Conservation (phyloP, 2,888 invertebrate species). For the Blastobasis lacticolella region DNA sequence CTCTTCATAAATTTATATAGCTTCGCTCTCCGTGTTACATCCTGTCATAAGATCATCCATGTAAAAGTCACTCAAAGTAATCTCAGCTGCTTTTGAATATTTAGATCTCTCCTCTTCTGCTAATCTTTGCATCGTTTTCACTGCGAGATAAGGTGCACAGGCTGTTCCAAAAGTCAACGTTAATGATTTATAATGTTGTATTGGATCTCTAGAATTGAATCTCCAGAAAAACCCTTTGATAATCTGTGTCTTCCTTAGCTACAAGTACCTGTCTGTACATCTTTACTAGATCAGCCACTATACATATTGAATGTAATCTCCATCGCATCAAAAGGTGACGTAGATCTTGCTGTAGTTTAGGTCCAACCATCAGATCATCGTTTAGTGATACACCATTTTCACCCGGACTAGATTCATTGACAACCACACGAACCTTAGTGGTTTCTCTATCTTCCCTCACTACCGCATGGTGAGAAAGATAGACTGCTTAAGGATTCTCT, state of each 20-base stretch:
- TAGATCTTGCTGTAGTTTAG: constrained; percentile 16
- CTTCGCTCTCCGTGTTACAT: no score
- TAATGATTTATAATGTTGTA: no score
- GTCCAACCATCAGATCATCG: constrained; percentile 15
- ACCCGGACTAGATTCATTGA: constrained; percentile 13
- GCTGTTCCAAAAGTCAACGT: no score
- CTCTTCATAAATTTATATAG: no score
- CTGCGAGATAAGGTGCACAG: no score
- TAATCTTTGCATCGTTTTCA: no score
- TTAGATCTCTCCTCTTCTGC: no score
- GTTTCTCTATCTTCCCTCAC: constrained; percentile 14
- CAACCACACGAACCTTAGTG: constrained; percentile 16
- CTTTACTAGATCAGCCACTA: constrained; percentile 16
- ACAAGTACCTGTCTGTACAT: constrained; percentile 19
- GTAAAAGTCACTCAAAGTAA: no score
- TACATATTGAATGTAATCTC: constrained; percentile 5
- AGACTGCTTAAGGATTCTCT: constrained; percentile 10
- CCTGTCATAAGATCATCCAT: no score
- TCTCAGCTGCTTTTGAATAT: no score
- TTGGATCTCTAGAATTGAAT: no score
- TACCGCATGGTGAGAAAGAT: constrained; percentile 26
- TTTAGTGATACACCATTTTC: constrained; percentile 13
- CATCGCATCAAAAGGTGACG: constrained; percentile 16
- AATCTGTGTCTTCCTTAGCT: background rate
- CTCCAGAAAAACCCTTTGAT: constrained; percentile 5